Conservation (phyloP, 1,140 invertebrate genomes). For the Ectropis grisescens region DNA sequence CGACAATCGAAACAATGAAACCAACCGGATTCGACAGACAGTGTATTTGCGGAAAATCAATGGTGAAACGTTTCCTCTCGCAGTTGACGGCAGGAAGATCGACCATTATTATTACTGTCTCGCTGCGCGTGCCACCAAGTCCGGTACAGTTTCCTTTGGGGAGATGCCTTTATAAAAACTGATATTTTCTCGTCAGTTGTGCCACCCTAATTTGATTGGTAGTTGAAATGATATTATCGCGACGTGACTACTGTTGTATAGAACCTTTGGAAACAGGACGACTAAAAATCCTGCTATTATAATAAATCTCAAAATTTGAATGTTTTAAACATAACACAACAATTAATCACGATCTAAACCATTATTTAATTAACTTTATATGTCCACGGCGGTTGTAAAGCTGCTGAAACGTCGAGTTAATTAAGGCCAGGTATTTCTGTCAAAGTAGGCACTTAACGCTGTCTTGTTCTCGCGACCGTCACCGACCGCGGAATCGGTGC, state of each 20-base stretch:
- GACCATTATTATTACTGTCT: slow-evolving; percentile 59
- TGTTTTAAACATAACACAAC: too few relatives aligned
- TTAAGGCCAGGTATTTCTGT: too few relatives aligned
- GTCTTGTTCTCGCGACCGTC: too few relatives aligned
- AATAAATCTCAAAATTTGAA: too few relatives aligned
- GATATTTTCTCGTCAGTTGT: slow-evolving; percentile 38
- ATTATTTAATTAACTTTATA: too few relatives aligned
- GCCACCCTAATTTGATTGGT: slow-evolving; percentile 23
- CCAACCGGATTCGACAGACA: slow-evolving; percentile 32
- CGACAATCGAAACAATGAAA: slow-evolving; percentile 33
- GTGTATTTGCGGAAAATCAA: slow-evolving; percentile 66
- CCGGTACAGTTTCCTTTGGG: slow-evolving; percentile 38
- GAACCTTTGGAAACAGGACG: too few relatives aligned
- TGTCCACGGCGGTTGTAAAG: too few relatives aligned
- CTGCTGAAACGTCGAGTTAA: too few relatives aligned
- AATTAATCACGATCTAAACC: too few relatives aligned
- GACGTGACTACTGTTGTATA: slow-evolving; percentile 1
- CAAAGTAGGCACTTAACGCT: too few relatives aligned
- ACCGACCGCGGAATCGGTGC: too few relatives aligned
- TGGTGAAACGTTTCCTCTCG: slow-evolving; percentile 54
- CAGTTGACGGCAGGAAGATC: slow-evolving; percentile 39
- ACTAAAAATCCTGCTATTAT: too few relatives aligned
- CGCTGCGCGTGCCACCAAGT: slow-evolving; percentile 29
- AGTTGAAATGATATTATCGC: slow-evolving; percentile 12
- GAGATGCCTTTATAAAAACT: slow-evolving; percentile 48